Conservation (phyloP, 2,113 vertebrate genomes). For the Ploceus nigricollis region DNA sequence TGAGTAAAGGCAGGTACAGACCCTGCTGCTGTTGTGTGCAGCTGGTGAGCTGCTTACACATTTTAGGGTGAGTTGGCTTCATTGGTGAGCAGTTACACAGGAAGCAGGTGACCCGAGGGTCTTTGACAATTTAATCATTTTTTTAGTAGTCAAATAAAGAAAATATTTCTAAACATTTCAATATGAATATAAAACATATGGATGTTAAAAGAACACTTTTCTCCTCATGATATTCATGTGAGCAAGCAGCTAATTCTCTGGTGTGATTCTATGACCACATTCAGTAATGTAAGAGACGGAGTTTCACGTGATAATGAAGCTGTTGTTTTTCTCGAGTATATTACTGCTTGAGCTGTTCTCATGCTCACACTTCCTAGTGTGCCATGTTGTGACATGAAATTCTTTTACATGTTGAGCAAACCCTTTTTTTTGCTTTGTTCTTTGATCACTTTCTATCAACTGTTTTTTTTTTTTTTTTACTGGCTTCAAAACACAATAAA, state of each 20-base stretch:
- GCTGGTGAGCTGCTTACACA: not conserved
- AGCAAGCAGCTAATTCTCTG: not conserved
- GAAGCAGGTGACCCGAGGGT: not conserved
- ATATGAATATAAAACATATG: not conserved
- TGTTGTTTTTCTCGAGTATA: not conserved
- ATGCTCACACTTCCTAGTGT: not conserved
- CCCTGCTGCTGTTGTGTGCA: not conserved
- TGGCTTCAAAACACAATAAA: not conserved
- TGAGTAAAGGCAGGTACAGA: not conserved
- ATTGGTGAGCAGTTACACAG: not conserved
- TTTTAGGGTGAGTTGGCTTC: not conserved
- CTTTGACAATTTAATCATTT: not conserved
- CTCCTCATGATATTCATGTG: not conserved
- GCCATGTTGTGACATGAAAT: not conserved
- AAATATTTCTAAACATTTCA: not conserved
- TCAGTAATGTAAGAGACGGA: not conserved
- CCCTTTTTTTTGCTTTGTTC: not conserved
- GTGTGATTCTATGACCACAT: not conserved
- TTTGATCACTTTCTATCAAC: not conserved
- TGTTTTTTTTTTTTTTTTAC: not conserved
- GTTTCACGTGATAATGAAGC: not conserved
- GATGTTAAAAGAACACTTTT: not conserved
- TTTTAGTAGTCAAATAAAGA: not conserved
- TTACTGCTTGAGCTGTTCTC: not conserved
- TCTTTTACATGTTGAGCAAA: not conserved